Percentiles rank a stretch among this genome's conserved stretches.
Evolutionary conservation across 2,888 invertebrate species (phyloP).

Genomic region (Polyommatus icarus): DNA sequence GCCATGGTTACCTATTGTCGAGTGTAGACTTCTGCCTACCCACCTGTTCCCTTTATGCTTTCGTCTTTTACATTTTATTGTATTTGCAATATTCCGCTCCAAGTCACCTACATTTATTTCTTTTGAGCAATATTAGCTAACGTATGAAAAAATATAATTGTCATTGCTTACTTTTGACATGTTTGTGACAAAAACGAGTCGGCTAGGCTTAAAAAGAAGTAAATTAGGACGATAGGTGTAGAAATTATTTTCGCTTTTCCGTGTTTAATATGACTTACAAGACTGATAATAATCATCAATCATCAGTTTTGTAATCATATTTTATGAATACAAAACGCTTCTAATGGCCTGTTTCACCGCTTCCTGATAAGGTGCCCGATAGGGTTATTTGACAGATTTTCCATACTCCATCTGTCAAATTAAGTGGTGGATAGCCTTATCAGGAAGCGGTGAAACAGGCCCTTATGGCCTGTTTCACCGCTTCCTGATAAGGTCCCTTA

Average conservation of each 20-base stretch:
- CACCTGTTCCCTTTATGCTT: conserved; percentile 43
- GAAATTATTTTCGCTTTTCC: background rate
- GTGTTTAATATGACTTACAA: background rate
- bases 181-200: background rate
- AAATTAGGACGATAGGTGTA: background rate
- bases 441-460: too few relatives aligned
- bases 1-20: conserved; percentile 45
- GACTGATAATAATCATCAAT: too few relatives aligned
- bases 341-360: too few relatives aligned
- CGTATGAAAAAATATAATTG: background rate
- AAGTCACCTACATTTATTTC: conserved; percentile 26
- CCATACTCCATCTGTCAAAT: too few relatives aligned
- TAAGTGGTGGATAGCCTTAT: too few relatives aligned
- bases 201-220: background rate
- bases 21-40: conserved; percentile 40
- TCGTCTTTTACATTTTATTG: conserved; percentile 44
- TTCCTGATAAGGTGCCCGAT: too few relatives aligned
- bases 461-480: too few relatives aligned
- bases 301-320: too few relatives aligned
- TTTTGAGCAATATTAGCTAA: conserved; percentile 18
- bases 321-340: too few relatives aligned
- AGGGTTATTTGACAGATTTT: too few relatives aligned
- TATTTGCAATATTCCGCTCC: conserved; percentile 32
- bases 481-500: too few relatives aligned
- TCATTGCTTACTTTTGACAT: background rate